phyloP scores from a whole-genome alignment of 2,888 invertebrate species.

The Epinotia bilunana region DNA sequence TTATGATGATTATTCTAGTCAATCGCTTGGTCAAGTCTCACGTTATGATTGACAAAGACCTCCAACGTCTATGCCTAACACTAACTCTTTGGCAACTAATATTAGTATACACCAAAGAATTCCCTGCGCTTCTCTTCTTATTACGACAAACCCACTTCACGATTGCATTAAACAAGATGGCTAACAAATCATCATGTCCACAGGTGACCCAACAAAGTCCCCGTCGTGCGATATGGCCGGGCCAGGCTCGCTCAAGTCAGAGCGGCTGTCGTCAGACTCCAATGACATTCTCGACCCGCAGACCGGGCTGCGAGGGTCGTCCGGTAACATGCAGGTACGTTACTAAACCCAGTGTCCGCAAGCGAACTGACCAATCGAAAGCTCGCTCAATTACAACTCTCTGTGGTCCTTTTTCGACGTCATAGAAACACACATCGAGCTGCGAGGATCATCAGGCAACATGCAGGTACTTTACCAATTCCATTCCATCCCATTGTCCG shows the following conservation, averaged over 20 bases:
- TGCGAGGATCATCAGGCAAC: too few relatives aligned
- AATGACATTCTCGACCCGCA: constrained; percentile 82
- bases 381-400: too few relatives aligned
- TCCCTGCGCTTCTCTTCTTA: not conserved
- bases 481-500: constrained; percentile 4
- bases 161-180: not conserved
- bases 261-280: constrained; percentile 80
- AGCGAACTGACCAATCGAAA: not conserved
- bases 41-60: too few relatives aligned
- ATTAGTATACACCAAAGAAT: not conserved
- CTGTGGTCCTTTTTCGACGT: too few relatives aligned
- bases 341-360: not conserved
- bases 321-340: constrained; percentile 66
- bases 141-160: not conserved
- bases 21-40: too few relatives aligned
- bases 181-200: constrained; percentile 28
- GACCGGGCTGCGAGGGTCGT: constrained; percentile 77
- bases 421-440: too few relatives aligned
- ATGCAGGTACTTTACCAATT: too few relatives aligned
- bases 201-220: constrained; percentile 82
- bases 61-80: too few relatives aligned
- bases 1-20: too few relatives aligned
- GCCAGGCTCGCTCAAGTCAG: constrained; percentile 80
- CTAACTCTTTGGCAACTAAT: too few relatives aligned
- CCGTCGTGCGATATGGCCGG: constrained; percentile 80